Base-by-base conservation (phyloP, 1,140 invertebrate genomes). In the Saccostrea cuccullata region DNA sequence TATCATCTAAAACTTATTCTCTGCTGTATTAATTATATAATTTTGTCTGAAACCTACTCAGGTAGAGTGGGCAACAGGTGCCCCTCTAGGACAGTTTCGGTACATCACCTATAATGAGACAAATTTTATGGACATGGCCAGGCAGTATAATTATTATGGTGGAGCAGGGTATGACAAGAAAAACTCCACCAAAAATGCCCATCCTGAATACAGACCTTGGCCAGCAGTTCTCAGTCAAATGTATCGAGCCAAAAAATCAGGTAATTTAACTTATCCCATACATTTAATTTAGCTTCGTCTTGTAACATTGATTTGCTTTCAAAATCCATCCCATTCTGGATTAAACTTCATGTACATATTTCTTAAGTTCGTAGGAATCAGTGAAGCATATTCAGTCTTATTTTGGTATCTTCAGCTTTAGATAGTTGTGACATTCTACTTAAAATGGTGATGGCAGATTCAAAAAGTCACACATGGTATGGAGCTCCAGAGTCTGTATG, bases 71-170 rank as follows among this genome's bases (percentile, higher is more conserved):
- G 92, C 93, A 9, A 86, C 84, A 55, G 84, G 86, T 5, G 85
- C 86, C 30, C 86, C 88, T 5, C 82, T 94, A 30, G 92, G 91
- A 36, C 55, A 89, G 60, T 89, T 94, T 47, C 67, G 91, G 5
- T 93, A 94, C 87, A 77, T 87, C 85, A 93, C 92, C 2, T 94
- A 93, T 86, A 90, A 93, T 82, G 91, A 93, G 56, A 87, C 90
- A 36, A 92, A 94, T 87, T 94, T 93, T 87, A 83, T 90, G 36
- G n/a, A 90, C n/a, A 92, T 93, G 91, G 89, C 87, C 36, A 84
- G 82, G 12, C 55, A 91, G 73, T 94, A 93, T 84, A 90, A 92
- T 36, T 93, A 93, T 70, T 84, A 86, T 40, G 89, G 90, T n/a
- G 89, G 86, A 20, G 85, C 86, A 15, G 93, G 93, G 3, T 93